Percentiles rank a stretch among this genome's conserved stretches.
Evolutionary conservation across 2,888 invertebrate genomes (phyloP).

Genomic region (Drosophila imparisetae): DNA sequence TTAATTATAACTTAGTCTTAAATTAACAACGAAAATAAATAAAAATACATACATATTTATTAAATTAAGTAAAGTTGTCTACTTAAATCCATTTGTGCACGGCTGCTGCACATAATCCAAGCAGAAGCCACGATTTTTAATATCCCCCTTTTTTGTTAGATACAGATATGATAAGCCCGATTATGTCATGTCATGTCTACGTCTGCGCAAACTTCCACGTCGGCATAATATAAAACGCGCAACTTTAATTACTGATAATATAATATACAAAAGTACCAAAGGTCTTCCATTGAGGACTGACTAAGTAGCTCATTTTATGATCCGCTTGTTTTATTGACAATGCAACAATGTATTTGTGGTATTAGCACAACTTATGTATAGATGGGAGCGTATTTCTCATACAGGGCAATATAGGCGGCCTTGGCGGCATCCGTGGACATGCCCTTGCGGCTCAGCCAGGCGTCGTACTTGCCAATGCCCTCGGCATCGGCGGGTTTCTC

Average conservation of each 20-base stretch:
- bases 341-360: not conserved
- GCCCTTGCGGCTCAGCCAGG: conserved; percentile 94
- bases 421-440: conserved; percentile 91
- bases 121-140: conserved; percentile 92
- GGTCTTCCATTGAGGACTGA: conserved; percentile 35
- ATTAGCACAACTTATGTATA: conserved; percentile 79
- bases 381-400: conserved; percentile 86
- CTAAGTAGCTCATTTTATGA: conserved; percentile 4
- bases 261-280: conserved; percentile 32
- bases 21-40: conserved; percentile 72
- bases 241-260: conserved; percentile 40
- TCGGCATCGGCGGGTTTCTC: conserved; percentile 94
- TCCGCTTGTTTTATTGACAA: conserved; percentile 7
- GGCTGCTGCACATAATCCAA: conserved; percentile 94
- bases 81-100: conserved; percentile 88
- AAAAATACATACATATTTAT: conserved; percentile 66
- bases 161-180: conserved; percentile 48
- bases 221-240: conserved; percentile 30
- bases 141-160: conserved; percentile 79
- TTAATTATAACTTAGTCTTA: conserved; percentile 57
- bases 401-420: conserved; percentile 91
- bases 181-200: conserved; percentile 19
- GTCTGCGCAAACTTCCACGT: conserved; percentile 1
- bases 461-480: conserved; percentile 97
- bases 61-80: conserved; percentile 24